phyloP scores from a whole-genome alignment of 2,113 vertebrate genomes.

The Prunella himalayana region DNA sequence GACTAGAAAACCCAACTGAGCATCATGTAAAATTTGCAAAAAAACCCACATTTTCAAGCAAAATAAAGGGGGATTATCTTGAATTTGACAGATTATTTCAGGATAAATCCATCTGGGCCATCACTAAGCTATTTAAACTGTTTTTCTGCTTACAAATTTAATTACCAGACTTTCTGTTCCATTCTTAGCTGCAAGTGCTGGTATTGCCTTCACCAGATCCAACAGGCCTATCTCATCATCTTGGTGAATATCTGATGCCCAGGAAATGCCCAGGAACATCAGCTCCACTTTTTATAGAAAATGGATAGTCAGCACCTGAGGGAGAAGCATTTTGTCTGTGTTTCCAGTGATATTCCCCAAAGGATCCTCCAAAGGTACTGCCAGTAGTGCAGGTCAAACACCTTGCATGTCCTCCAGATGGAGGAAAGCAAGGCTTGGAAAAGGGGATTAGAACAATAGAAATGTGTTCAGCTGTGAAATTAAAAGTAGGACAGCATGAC shows the following conservation, averaged over 20 bases:
- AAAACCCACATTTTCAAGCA: neutral
- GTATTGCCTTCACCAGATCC: neutral
- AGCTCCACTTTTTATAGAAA: neutral
- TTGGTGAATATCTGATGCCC: neutral
- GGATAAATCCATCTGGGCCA: neutral
- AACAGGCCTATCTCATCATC: neutral
- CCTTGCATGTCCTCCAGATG: constrained; percentile 60
- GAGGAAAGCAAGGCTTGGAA: constrained; percentile 43
- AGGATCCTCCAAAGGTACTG: neutral
- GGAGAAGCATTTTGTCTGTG: neutral
- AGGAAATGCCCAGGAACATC: neutral
- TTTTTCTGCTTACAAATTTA: neutral
- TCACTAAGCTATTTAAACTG: neutral
- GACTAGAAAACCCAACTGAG: neutral
- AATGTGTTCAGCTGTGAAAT: constrained; percentile 82
- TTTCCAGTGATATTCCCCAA: neutral
- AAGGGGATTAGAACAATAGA: constrained; percentile 59
- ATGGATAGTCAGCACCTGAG: neutral
- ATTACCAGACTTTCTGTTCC: neutral
- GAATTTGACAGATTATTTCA: neutral
- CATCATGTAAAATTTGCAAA: neutral
- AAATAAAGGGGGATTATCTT: neutral
- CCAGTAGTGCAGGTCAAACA: neutral
- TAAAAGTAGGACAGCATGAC: constrained; percentile 75
- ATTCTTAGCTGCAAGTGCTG: neutral